Conservation (phyloP, 2,113 vertebrate species). For the Cichladusa arquata region DNA sequence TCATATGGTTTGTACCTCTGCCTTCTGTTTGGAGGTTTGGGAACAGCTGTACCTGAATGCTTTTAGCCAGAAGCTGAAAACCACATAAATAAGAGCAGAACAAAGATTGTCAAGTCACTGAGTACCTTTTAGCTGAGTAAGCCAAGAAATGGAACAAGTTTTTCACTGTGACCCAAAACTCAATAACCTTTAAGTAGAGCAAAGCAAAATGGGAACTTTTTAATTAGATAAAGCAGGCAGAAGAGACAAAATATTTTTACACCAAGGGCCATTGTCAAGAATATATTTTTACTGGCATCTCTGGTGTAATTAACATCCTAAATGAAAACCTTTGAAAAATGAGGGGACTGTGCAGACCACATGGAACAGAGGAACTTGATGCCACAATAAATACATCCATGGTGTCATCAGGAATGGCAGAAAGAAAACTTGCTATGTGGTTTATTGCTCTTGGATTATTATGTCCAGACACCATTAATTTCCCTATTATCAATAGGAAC, state of each 20-base stretch:
- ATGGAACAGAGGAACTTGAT: background rate
- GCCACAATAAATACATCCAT: background rate
- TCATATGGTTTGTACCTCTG: background rate
- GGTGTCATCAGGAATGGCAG: rapidly evolving
- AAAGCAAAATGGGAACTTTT: background rate
- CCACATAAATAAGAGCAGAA: background rate
- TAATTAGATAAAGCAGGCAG: background rate
- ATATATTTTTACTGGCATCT: background rate
- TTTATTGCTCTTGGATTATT: background rate
- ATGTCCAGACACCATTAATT: background rate
- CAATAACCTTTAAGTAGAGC: background rate
- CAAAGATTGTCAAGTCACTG: background rate
- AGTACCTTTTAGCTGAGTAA: background rate
- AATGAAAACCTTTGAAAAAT: background rate
- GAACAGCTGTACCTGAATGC: background rate
- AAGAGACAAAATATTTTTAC: background rate
- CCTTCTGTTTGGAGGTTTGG: background rate
- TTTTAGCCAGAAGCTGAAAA: background rate
- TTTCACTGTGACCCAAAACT: background rate
- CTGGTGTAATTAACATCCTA: background rate
- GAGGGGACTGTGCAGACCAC: background rate
- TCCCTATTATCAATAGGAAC: background rate
- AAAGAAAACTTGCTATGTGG: background rate
- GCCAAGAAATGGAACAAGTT: background rate
- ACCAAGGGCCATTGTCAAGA: background rate